phyloP scores from a whole-genome alignment of 2,113 vertebrate genomes.

The Bubo bubo region DNA sequence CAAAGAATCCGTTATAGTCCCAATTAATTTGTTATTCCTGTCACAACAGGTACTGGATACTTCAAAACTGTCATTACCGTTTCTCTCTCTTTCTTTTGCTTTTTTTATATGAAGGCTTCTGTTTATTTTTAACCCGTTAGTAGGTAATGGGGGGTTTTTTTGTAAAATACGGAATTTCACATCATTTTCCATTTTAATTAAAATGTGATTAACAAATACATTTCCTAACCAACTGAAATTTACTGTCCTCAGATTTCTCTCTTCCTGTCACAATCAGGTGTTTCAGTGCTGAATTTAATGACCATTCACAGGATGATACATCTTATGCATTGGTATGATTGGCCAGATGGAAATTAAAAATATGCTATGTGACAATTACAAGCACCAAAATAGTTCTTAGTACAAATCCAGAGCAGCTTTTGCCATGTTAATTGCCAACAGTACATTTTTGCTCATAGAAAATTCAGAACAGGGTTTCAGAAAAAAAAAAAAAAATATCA shows the following conservation, averaged over 20 bases:
- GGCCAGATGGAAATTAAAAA: conserved; percentile 33
- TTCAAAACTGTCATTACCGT: conserved; percentile 94
- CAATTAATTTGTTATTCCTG: conserved; percentile 99
- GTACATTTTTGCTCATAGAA: neutral
- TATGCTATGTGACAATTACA: neutral
- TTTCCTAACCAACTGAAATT: neutral
- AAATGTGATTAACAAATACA: neutral
- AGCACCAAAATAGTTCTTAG: neutral
- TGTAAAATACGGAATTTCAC: neutral
- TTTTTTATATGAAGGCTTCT: conserved; percentile 75
- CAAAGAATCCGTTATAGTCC: conserved; percentile 97
- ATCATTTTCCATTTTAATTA: conserved; percentile 16
- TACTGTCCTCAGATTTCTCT: neutral
- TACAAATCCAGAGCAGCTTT: neutral
- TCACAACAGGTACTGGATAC: conserved; percentile 96
- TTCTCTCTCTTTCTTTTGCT: conserved; percentile 83
- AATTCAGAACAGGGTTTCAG: neutral
- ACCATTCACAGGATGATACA: neutral
- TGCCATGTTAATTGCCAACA: neutral
- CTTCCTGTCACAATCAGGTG: neutral
- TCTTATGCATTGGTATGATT: neutral
- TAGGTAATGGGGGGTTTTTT: neutral
- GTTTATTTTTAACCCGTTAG: conserved; percentile 87
- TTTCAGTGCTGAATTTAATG: conserved; percentile 35
- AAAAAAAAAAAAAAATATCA: neutral